phyloP scores from a whole-genome alignment of 2,888 invertebrate genomes.

The Pyrgus malvae region DNA sequence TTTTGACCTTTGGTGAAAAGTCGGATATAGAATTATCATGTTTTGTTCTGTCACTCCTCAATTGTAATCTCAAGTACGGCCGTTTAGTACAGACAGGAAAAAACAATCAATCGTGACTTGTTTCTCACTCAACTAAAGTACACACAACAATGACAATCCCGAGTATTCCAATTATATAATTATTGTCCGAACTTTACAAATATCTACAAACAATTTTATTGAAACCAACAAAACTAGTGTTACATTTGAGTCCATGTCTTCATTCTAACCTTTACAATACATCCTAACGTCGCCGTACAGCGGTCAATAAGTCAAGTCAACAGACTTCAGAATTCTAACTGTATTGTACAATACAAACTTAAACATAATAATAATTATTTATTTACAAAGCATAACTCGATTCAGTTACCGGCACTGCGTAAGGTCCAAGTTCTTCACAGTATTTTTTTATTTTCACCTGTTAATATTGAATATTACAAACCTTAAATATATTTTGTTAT shows the following conservation, averaged over 20 bases:
- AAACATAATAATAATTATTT: conserved; percentile 70
- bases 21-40: too few relatives aligned
- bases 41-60: too few relatives aligned
- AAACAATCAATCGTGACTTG: conserved; percentile 17
- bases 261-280: conserved; percentile 40
- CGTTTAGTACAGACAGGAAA: conserved; percentile 10
- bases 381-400: conserved; percentile 64
- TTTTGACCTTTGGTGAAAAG: too few relatives aligned
- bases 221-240: conserved; percentile 45
- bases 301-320: conserved; percentile 37
- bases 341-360: conserved; percentile 74
- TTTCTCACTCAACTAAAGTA: conserved; percentile 30
- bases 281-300: conserved; percentile 36
- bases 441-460: conserved; percentile 47
- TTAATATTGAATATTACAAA: conserved; percentile 44
- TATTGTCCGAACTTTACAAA: conserved; percentile 77
- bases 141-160: conserved; percentile 42
- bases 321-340: conserved; percentile 46
- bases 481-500: conserved; percentile 41
- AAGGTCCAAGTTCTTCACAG: conserved; percentile 52
- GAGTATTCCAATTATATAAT: conserved; percentile 59
- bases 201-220: conserved; percentile 67
- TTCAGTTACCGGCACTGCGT: conserved; percentile 51
- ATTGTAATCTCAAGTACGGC: background rate
- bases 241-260: conserved; percentile 43